Evolutionary conservation across 35 echinoderm and acorn worm genomes (phyloP).

Genomic region (Ptychodera flava): DNA sequence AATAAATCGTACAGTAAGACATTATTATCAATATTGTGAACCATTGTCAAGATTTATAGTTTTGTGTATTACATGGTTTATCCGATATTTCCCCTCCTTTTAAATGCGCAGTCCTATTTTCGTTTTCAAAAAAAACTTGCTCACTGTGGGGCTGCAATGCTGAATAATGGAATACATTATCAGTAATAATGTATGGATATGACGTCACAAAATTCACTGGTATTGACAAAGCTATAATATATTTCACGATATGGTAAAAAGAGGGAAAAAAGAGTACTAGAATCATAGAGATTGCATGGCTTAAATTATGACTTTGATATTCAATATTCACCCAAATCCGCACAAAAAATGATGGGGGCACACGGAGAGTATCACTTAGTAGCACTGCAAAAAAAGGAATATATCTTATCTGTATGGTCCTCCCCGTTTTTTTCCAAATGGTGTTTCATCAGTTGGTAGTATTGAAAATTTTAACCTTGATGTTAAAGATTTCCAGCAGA

Average conservation of each 20-base stretch:
- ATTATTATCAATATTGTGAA: too few species aligned
- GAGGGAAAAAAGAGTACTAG: background rate
- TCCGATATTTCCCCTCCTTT: too few species aligned
- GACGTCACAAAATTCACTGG: too few species aligned
- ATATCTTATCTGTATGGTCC: background rate
- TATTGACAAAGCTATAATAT: too few species aligned
- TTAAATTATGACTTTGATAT: background rate
- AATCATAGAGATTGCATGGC: background rate
- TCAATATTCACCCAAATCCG: slow-evolving; percentile 17
- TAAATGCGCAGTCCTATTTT: too few species aligned
- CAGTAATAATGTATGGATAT: too few species aligned
- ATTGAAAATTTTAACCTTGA: background rate
- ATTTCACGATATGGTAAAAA: background rate
- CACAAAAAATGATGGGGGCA: slow-evolving; percentile 23
- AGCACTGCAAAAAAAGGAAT: background rate
- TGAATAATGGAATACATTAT: too few species aligned
- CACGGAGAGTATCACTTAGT: background rate
- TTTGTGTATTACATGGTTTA: too few species aligned
- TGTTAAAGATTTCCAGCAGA: background rate
- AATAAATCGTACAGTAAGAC: too few species aligned
- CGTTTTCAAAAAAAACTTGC: too few species aligned
- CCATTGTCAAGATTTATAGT: too few species aligned
- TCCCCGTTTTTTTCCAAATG: slow-evolving; percentile 19
- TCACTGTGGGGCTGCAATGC: too few species aligned
- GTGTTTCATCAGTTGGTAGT: slow-evolving; percentile 6